These are phyloP conservation scores for Xanthorhoe designata DNA, from an alignment of 2,888 invertebrate species.

Conservation along the genomic window DNA sequence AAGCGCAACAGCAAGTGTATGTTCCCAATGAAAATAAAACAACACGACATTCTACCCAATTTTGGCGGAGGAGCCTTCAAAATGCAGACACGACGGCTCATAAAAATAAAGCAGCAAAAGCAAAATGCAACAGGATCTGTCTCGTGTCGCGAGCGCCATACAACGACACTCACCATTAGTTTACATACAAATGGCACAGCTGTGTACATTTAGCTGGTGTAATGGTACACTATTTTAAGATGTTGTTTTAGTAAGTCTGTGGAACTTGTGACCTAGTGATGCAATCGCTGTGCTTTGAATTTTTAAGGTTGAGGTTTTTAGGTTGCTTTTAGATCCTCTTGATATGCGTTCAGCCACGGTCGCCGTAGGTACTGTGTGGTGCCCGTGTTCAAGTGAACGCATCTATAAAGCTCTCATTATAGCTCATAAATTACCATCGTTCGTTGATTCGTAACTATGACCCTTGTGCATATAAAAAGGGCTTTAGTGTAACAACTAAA, in stretches of 20 bases:
- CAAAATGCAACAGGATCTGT: slow-evolving; percentile 44
- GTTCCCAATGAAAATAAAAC: slow-evolving; percentile 8
- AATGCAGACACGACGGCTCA: slow-evolving; percentile 32
- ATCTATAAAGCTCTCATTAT: too few relatives aligned
- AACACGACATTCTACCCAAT: slow-evolving; percentile 54
- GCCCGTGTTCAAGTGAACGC: too few relatives aligned
- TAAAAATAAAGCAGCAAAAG: slow-evolving; percentile 41
- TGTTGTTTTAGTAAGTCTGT: neutral
- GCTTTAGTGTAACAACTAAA: too few relatives aligned
- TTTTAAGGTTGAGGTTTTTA: too few relatives aligned
- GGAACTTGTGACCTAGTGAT: neutral
- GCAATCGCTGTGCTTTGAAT: too few relatives aligned
- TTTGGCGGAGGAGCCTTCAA: slow-evolving; percentile 20
- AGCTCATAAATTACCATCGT: too few relatives aligned
- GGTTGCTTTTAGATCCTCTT: too few relatives aligned
- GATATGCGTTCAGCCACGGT: too few relatives aligned
- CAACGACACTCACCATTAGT: slow-evolving; percentile 79
- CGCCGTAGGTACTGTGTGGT: too few relatives aligned
- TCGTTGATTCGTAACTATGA: too few relatives aligned
- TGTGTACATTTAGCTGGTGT: slow-evolving; percentile 12
- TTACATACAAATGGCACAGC: slow-evolving; percentile 78
- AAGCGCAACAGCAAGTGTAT: neutral
- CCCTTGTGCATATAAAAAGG: too few relatives aligned
- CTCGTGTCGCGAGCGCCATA: slow-evolving; percentile 52
- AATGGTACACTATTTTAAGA: neutral